Evolutionary conservation across 2,797 vertebrate genomes (phyloP), one percentile per base, ranked within the genome.

Genomic region (Rhinatrema bivittatum): DNA sequence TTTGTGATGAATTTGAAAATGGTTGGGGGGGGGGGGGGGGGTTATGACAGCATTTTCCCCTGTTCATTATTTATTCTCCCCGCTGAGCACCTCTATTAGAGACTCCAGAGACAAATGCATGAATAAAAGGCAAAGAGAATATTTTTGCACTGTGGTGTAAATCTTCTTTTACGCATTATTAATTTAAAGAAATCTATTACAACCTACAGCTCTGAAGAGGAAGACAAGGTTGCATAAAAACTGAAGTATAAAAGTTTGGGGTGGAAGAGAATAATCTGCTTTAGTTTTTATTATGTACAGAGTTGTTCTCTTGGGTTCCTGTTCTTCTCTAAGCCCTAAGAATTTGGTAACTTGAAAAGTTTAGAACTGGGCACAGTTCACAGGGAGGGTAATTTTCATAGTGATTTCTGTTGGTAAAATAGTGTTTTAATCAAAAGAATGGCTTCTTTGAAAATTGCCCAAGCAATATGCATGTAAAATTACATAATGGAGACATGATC

Each of bases 1-100:
- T 61, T 13, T 68, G 65, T 81, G 83, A 86, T 87, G 81, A 78
- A 86, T 85, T 82, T 81, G 80, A 81, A 80, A 79, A 79, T 65
- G 74, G 72, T 24, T 46, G 64, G 54, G 70, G 65, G n/a, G n/a
- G n/a, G n/a, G n/a, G n/a, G n/a, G n/a, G n/a, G n/a, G n/a, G n/a
- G n/a, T 70, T 69, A 66, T 82, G 82, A 72, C 79, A 79, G 79
- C 62, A 60, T 37, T 65, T 55, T 55, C 43, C 62, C 45, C 56
- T 58, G 49, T 75, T 62, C 70, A 48, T 84, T 79, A 79, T 81
- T 78, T 81, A 84, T 79, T 77, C 79, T n/a, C 65, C 76, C 60
- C 63, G 33, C 61, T 22, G 53, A 59, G 58, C 70, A 65, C 70
- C 73, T 78, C 68, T 35, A 76, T 64, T 52, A 56, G 80, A 72